Evolutionary conservation across 1,140 invertebrate genomes (phyloP).

Genomic region (Drosophila nigrodunni): DNA sequence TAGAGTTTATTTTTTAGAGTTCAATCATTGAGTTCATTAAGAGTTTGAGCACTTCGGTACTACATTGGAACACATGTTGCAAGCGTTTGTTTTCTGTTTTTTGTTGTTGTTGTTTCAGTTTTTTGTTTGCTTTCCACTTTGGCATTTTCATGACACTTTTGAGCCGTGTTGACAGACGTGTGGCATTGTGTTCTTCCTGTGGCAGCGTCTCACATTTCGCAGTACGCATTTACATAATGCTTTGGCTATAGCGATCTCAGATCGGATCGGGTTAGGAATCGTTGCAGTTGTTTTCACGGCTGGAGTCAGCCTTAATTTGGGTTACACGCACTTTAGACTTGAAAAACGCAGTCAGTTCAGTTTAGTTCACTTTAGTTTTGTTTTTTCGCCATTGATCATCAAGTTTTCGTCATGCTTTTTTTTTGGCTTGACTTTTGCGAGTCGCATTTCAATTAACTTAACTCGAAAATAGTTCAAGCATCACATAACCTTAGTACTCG

Average conservation of each 20-base stretch:
- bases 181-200: constrained; percentile 77
- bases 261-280: constrained; percentile 3
- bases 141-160: constrained; percentile 50
- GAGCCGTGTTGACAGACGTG: constrained; percentile 50
- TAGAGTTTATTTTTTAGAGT: background rate
- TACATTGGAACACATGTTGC: constrained; percentile 34
- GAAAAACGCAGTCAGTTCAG: constrained; percentile 23
- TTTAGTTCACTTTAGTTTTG: background rate
- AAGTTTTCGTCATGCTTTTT: background rate
- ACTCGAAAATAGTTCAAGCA: constrained; percentile 61
- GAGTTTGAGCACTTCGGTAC: constrained; percentile 3
- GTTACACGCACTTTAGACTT: constrained; percentile 74
- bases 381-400: constrained; percentile 28
- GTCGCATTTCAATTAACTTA: constrained; percentile 71
- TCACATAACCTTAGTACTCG: constrained; percentile 29
- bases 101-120: constrained; percentile 18
- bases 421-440: constrained; percentile 27
- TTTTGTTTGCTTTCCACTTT: constrained; percentile 45
- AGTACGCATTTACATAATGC: constrained; percentile 68
- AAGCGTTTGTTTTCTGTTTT: constrained; percentile 39
- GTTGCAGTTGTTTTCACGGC: constrained; percentile 11
- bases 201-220: constrained; percentile 37
- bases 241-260: constrained; percentile 62
- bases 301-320: constrained; percentile 38
- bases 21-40: constrained; percentile 9